Conservation (phyloP, 2,113 vertebrate species). For the Phainopepla nitens region DNA sequence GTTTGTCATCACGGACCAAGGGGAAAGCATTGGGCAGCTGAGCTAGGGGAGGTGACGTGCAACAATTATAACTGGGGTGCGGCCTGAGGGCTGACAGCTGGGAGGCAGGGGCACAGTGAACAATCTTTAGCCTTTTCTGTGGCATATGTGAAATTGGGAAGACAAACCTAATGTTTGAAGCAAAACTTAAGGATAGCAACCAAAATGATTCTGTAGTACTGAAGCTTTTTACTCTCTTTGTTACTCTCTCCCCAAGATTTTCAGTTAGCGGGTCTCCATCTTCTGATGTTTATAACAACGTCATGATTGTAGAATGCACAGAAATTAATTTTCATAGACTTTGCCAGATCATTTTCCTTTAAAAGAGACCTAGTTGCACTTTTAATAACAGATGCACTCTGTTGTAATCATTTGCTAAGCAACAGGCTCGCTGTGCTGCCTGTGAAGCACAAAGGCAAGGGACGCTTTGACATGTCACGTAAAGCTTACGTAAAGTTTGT, state of each 20-base stretch:
- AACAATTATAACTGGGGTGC: not conserved
- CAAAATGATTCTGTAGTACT: not conserved
- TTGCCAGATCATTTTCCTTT: not conserved
- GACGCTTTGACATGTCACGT: not conserved
- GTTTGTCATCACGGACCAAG: rapidly evolving
- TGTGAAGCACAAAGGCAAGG: not conserved
- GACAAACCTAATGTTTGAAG: not conserved
- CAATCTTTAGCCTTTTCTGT: not conserved
- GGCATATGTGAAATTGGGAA: not conserved
- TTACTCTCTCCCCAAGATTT: not conserved
- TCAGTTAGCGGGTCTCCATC: not conserved
- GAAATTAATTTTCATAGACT: not conserved
- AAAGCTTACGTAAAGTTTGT: conserved; percentile 3
- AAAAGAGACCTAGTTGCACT: not conserved
- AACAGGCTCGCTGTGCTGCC: not conserved
- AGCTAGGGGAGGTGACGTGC: not conserved
- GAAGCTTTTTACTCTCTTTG: not conserved
- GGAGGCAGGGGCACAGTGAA: not conserved
- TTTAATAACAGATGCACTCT: not conserved
- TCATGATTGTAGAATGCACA: not conserved
- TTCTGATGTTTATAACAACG: rapidly evolving
- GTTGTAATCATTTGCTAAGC: conserved; percentile 30
- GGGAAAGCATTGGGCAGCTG: not conserved
- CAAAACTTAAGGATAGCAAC: not conserved
- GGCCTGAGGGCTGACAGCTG: not conserved